Base-by-base conservation (phyloP, 2,113 vertebrate species). In the Todiramphus chloris region DNA sequence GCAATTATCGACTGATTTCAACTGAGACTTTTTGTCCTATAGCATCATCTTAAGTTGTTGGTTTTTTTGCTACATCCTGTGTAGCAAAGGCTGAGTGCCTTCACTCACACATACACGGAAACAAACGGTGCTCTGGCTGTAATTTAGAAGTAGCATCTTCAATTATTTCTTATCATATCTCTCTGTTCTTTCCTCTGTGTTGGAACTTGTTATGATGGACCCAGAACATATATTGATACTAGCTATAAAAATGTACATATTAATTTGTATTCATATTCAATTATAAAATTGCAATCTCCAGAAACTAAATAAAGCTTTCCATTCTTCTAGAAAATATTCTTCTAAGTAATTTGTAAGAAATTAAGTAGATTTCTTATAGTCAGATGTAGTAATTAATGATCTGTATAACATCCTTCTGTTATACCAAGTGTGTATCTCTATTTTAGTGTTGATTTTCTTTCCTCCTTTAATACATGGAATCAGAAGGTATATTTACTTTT, bases 361-460 rank as follows among this genome's bases (percentile, higher is more conserved):
- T 53, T 60, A 31, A 37, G 28, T 17, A 74, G n/a, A 69, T n/a
- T 87, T 82, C 27, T 75, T 59, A 55, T 5, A 87, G n/a, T 24
- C 35, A 79, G 41, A 50, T 75, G 28, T 81, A 33, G 50, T 74
- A 55, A 63, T 58, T 81, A 23, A 68, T 64, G 25, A 35, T 82
- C 66, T 86, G 64, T 83, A 56, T 13, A 80, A 92, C 37, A 89
- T 75, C 83, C 58, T 96, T 85, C 33, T 78, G 13, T 55, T 82
- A 91, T 73, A 59, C 9, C 16, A 91, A 77, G 51, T 74, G 18
- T 83, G 21, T 82, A 69, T 93, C 60, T 89, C 50, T 90, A 43
- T 94, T 88, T 89, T 83, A 90, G 56, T 19, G 35, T 69, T 94
- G 80, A 46, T 96, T 96, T 96, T 93, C n/a, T 95, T 94, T 94